Evolutionary conservation across 2,113 vertebrate genomes (phyloP).

Genomic region (Desmodus rotundus): DNA sequence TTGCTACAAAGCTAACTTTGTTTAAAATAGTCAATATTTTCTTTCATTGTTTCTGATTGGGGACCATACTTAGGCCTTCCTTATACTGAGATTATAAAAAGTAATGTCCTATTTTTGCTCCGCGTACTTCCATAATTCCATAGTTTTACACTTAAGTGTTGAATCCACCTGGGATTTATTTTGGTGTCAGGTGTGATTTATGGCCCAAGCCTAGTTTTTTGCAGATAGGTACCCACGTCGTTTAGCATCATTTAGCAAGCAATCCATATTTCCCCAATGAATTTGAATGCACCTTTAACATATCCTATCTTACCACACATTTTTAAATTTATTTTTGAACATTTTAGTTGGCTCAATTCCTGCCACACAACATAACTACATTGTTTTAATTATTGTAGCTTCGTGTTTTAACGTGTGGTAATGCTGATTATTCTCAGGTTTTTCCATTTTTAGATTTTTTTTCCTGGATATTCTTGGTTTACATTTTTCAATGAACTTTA

Average conservation of each 20-base stretch:
- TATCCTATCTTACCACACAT: neutral
- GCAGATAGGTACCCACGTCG: neutral
- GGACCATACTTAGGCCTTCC: neutral
- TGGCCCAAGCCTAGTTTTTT: neutral
- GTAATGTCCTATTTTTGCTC: neutral
- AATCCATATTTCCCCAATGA: neutral
- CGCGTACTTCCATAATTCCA: neutral
- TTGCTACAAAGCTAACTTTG: neutral
- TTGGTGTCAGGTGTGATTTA: neutral
- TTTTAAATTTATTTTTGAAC: neutral
- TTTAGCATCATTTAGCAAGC: neutral
- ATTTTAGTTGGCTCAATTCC: neutral
- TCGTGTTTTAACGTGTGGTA: neutral
- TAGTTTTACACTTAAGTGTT: neutral
- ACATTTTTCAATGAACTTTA: neutral
- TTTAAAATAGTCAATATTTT: neutral
- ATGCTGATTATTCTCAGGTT: neutral
- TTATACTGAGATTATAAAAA: neutral
- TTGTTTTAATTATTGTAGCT: neutral
- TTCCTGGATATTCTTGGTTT: neutral
- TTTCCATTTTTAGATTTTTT: neutral
- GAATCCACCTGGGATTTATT: neutral
- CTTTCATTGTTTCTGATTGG: neutral
- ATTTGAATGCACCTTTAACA: neutral
- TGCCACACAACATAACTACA: neutral